These are phyloP conservation scores for Pseudeuparius sepicola DNA, from an alignment of 2,888 invertebrate genomes.

Conservation along the genomic window DNA sequence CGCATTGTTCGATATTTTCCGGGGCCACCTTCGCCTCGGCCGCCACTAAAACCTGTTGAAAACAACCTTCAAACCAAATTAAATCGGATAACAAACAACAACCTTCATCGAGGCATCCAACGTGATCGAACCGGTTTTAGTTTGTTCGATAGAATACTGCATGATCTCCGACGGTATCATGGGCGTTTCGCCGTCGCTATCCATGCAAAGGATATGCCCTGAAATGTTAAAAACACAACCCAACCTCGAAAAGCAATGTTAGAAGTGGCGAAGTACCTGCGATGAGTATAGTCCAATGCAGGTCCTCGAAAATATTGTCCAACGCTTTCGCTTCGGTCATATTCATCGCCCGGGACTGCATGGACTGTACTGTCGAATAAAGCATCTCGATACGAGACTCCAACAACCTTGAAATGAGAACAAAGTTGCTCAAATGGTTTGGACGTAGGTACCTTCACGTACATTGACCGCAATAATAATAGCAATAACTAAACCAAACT, in stretches of 20 bases:
- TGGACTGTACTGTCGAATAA: conserved; percentile 32
- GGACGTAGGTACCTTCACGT: too few relatives aligned
- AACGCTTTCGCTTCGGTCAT: conserved; percentile 37
- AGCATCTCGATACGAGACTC: conserved; percentile 35
- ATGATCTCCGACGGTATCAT: conserved; percentile 56
- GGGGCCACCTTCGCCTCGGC: conserved; percentile 18
- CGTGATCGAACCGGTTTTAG: conserved; percentile 31
- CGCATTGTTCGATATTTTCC: conserved; percentile 33
- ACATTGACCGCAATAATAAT: too few relatives aligned
- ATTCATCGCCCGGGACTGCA: conserved; percentile 36
- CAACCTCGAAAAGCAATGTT: too few relatives aligned
- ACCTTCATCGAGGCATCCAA: conserved; percentile 36
- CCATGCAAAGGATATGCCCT: conserved; percentile 57
- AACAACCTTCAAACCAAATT: background rate
- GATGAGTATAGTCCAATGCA: conserved; percentile 82
- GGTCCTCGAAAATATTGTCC: conserved; percentile 69
- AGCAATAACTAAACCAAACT: background rate
- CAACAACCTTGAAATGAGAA: conserved; percentile 30
- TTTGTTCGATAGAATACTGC: conserved; percentile 47
- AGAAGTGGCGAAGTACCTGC: too few relatives aligned
- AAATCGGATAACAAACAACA: conserved; percentile 10
- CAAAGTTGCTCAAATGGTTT: too few relatives aligned
- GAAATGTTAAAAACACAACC: too few relatives aligned
- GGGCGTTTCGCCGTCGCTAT: conserved; percentile 55
- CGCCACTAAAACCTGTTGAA: conserved; percentile 9